phyloP scores from a whole-genome alignment of 2,888 invertebrate genomes.

The Mesorhabditis spiculigera region DNA sequence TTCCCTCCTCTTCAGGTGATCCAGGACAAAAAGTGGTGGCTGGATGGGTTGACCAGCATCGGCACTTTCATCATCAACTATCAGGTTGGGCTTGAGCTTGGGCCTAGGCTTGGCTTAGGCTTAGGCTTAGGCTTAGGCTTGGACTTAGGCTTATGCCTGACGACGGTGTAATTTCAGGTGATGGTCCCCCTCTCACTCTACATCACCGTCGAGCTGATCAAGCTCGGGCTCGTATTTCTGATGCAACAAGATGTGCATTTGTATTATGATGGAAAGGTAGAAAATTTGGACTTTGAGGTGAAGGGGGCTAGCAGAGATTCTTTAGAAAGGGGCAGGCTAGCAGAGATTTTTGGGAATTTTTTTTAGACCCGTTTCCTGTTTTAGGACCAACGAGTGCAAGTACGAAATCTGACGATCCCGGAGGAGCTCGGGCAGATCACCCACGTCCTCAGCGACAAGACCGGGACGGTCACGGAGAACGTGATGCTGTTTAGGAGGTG shows the following conservation, averaged over 20 bases:
- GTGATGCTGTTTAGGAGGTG: slow-evolving; percentile 92
- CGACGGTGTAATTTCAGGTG: no score
- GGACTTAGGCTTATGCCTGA: no score
- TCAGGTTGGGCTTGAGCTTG: slow-evolving; percentile 28
- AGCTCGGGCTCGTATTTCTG: slow-evolving; percentile 82
- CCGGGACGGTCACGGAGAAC: slow-evolving; percentile 84
- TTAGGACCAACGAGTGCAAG: slow-evolving; percentile 76
- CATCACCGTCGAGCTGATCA: slow-evolving; percentile 92
- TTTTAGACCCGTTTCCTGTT: no score
- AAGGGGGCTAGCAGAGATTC: no score
- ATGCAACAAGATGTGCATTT: slow-evolving; percentile 1
- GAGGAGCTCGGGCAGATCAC: slow-evolving; percentile 70
- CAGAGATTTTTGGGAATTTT: no score
- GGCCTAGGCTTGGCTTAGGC: no score
- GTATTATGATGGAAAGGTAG: slow-evolving; percentile 11
- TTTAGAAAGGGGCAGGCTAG: no score
- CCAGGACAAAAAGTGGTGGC: slow-evolving; percentile 12
- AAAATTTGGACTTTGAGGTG: not conserved
- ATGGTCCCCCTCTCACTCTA: slow-evolving; percentile 92
- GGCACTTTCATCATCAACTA: slow-evolving; percentile 41
- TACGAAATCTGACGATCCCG: slow-evolving; percentile 77
- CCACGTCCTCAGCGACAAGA: slow-evolving; percentile 50
- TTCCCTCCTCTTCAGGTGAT: no score
- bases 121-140: no score
- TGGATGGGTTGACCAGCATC: slow-evolving; percentile 29